Evolutionary conservation across 2,888 invertebrate species (phyloP).

Genomic region (Philereme transversata): DNA sequence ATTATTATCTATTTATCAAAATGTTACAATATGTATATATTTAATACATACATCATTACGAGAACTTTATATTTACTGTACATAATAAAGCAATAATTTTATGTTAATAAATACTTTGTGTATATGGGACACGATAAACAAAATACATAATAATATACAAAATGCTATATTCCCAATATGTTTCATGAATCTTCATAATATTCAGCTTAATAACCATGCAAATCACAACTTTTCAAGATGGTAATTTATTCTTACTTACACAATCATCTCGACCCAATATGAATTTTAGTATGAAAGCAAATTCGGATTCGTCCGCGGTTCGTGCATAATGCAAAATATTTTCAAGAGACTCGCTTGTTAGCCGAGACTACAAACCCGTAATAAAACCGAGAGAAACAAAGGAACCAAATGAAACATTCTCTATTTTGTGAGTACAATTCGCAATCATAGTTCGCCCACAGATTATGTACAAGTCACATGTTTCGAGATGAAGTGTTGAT

Average conservation of each 20-base stretch:
- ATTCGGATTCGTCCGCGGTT: constrained; percentile 53
- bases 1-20: no score
- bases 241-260: constrained; percentile 60
- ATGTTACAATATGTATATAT: no score
- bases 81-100: no score
- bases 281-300: constrained; percentile 61
- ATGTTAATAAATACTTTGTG: no score
- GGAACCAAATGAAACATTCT: constrained; percentile 63
- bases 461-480: constrained; percentile 15
- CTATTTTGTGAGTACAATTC: constrained; percentile 67
- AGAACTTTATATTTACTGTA: no score
- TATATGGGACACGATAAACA: no score
- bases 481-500: constrained; percentile 42
- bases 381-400: constrained; percentile 59
- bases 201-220: constrained; percentile 18
- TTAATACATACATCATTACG: no score
- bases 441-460: constrained; percentile 60
- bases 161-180: no score
- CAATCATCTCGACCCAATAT: constrained; percentile 60
- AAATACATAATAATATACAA: no score
- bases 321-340: constrained; percentile 64
- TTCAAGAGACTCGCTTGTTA: constrained; percentile 64
- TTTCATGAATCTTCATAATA: no score
- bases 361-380: constrained; percentile 21
- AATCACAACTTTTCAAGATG: constrained; percentile 36